A percentile compares a stretch with the other conserved stretches of the same genome.
These are phyloP conservation scores for Parazoanthus darwini DNA, from an alignment of 92 coral and sea anemone genomes.

Conservation along the genomic window DNA sequence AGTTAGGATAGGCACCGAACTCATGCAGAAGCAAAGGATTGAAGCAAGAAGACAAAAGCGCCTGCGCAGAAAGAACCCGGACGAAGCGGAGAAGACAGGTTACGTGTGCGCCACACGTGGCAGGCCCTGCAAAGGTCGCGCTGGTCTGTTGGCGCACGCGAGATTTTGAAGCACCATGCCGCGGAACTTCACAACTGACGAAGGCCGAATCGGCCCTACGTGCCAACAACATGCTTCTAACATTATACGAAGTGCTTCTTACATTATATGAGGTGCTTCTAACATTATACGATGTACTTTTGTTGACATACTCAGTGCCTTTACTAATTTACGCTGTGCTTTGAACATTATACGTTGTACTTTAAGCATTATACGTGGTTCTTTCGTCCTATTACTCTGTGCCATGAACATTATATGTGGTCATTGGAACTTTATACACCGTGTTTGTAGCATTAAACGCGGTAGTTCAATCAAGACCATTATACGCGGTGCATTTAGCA, in stretches of 20 bases:
- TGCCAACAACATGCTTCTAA: background rate
- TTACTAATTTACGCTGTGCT: background rate
- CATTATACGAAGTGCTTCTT: background rate
- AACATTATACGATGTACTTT: background rate
- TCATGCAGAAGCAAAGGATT: too few species aligned
- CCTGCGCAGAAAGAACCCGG: too few species aligned
- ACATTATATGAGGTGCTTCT: background rate
- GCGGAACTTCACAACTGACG: too few species aligned
- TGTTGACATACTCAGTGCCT: background rate
- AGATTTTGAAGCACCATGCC: too few species aligned
- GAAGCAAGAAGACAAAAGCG: too few species aligned
- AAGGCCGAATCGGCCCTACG: too few species aligned
- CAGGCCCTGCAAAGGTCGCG: too few species aligned
- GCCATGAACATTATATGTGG: background rate
- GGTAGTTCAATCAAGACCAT: background rate
- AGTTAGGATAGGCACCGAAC: too few species aligned
- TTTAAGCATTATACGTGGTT: constrained; percentile 30
- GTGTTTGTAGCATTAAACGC: background rate
- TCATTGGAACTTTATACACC: constrained; percentile 11
- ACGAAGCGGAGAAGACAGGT: too few species aligned
- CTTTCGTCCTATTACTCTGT: constrained; percentile 17
- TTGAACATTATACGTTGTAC: constrained; percentile 34
- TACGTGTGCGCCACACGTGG: too few species aligned
- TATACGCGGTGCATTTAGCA: constrained; percentile 30
- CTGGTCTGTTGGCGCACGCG: too few species aligned